A percentile compares a stretch with the other conserved stretches of the same genome.
phyloP scores from a whole-genome alignment of 2,888 invertebrate species.

The Chydorus sphaericus region DNA sequence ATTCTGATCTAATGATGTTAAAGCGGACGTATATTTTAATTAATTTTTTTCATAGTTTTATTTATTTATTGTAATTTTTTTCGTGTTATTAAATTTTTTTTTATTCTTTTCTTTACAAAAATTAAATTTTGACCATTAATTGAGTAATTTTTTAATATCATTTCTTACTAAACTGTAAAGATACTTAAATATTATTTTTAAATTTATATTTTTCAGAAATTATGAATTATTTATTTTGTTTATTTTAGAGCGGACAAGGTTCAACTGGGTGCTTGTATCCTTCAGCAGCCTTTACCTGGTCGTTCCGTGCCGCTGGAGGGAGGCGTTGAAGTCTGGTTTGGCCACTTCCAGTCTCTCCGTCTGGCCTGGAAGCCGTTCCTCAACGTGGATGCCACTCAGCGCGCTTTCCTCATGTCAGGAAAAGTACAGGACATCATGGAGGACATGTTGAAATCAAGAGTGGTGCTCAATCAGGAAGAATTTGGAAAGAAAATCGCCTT shows the following conservation, averaged over 20 bases:
- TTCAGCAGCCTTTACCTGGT: conserved; percentile 30
- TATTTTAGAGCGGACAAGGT: too few species aligned
- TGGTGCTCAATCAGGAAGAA: too few species aligned
- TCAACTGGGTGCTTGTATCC: not conserved
- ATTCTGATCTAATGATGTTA: too few species aligned
- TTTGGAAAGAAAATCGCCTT: conserved; percentile 10
- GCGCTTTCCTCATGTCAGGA: conserved; percentile 48
- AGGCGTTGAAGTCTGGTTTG: conserved; percentile 82
- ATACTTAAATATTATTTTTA: too few species aligned
- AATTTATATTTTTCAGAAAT: too few species aligned
- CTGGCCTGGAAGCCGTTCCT: conserved; percentile 76
- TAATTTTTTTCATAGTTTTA: too few species aligned
- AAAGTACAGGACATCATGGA: conserved; percentile 2
- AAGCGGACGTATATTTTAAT: too few species aligned
- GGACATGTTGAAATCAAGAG: conserved; percentile 4
- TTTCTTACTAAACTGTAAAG: not conserved
- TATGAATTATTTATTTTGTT: too few species aligned
- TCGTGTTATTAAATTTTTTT: too few species aligned
- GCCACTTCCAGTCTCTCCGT: conserved; percentile 81
- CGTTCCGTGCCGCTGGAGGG: conserved; percentile 47
- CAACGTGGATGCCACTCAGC: conserved; percentile 80
- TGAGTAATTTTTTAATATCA: not conserved
- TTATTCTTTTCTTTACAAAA: too few species aligned
- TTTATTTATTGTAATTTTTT: too few species aligned
- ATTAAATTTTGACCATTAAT: not conserved